phyloP scores from a whole-genome alignment of 2,888 invertebrate genomes.

The Isoperla grammatica region DNA sequence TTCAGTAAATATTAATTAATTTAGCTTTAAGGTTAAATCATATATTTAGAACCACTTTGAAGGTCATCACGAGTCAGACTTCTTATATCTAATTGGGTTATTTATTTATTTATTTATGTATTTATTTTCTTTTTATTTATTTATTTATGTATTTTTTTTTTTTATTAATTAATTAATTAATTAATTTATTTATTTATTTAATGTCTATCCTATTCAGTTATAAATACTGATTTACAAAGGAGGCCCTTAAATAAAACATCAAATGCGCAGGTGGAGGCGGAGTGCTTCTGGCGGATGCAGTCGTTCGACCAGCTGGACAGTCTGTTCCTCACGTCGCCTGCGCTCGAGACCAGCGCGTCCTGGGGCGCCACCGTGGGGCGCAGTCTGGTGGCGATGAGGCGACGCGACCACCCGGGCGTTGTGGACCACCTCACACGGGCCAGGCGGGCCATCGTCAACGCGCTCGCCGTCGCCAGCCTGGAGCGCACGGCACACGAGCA shows the following conservation, averaged over 20 bases:
- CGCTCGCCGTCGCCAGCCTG: conserved; percentile 63
- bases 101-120: no score
- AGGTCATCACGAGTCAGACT: no score
- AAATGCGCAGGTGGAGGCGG: conserved; percentile 69
- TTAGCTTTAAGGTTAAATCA: no score
- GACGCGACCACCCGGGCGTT: conserved; percentile 32
- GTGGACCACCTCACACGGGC: conserved; percentile 39
- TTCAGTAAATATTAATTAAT: no score
- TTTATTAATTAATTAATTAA: no score
- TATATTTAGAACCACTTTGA: no score
- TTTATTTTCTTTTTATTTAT: no score
- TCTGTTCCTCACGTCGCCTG: conserved; percentile 50
- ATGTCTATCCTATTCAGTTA: no score
- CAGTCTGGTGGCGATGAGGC: conserved; percentile 55
- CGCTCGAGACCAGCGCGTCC: conserved; percentile 35
- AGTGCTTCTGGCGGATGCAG: conserved; percentile 83
- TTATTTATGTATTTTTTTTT: no score
- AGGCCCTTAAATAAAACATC: conserved; percentile 55
- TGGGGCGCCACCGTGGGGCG: conserved; percentile 75
- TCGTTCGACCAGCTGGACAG: conserved; percentile 73
- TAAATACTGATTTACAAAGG: no score
- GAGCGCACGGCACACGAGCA: conserved; percentile 72
- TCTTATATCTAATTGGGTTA: no score
- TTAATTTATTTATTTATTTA: no score
- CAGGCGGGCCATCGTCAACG: conserved; percentile 50